Evolutionary conservation across 2,113 vertebrate genomes (phyloP).

Genomic region (Psophia crepitans): DNA sequence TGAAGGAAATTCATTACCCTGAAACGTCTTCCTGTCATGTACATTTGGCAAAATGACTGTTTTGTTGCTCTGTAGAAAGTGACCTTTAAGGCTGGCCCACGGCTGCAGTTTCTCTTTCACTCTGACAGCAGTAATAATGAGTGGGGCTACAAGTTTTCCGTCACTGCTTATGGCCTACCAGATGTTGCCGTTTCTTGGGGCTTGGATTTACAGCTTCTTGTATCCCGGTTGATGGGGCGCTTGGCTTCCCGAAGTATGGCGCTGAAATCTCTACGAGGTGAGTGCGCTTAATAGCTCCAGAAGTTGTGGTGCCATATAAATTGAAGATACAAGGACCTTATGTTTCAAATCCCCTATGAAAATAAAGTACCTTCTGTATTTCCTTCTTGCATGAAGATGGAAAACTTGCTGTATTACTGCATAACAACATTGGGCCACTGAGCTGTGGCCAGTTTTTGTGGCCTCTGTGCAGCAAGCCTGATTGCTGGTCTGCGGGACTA

Average conservation of each 20-base stretch:
- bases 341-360: neutral
- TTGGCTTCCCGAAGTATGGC: constrained; percentile 91
- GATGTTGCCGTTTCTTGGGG: constrained; percentile 94
- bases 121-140: constrained; percentile 97
- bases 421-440: neutral
- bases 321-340: fast-evolving
- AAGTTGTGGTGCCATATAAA: fast-evolving
- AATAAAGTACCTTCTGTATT: neutral
- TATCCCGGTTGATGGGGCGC: constrained; percentile 91
- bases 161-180: constrained; percentile 89
- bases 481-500: no score
- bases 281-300: neutral
- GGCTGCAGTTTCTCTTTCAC: constrained; percentile 97
- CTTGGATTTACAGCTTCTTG: constrained; percentile 92
- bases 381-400: fast-evolving
- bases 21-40: constrained; percentile 32
- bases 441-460: neutral
- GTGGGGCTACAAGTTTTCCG: constrained; percentile 96
- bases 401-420: neutral
- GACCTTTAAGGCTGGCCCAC: constrained; percentile 93
- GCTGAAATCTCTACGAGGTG: constrained; percentile 83
- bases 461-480: neutral
- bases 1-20: constrained; percentile 60
- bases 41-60: constrained; percentile 60
- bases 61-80: constrained; percentile 86